Conservation (phyloP, 2,888 invertebrate species). For the Alentia gelatinosa region DNA sequence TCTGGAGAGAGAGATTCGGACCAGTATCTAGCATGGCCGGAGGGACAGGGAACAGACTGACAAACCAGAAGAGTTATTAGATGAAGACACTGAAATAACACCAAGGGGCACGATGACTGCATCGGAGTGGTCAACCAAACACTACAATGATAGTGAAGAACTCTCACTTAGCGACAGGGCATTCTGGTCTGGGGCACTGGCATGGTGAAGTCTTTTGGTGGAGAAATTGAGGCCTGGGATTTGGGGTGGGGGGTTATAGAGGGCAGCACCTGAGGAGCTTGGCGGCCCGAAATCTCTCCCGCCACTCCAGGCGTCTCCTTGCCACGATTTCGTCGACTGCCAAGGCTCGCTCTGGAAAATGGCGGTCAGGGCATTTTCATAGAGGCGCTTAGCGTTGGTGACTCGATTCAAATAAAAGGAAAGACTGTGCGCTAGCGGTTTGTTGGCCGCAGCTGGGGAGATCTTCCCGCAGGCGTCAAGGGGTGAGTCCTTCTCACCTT, state of each 20-base stretch:
- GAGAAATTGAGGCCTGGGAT: background rate
- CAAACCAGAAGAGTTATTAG: background rate
- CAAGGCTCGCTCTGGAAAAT: constrained; percentile 26
- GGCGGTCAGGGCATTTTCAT: constrained; percentile 16
- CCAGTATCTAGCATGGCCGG: too few relatives aligned
- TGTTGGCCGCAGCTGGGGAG: background rate
- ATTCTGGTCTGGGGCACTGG: constrained; percentile 26
- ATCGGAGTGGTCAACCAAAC: background rate
- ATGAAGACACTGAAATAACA: background rate
- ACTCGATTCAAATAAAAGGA: background rate
- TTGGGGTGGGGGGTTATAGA: background rate
- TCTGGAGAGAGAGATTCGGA: too few relatives aligned
- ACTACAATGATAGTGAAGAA: background rate
- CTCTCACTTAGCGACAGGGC: constrained; percentile 8
- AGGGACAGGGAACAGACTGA: too few relatives aligned
- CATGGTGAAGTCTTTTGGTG: background rate
- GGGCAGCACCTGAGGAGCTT: background rate
- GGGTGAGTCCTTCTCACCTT: background rate
- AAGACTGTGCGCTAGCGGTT: background rate
- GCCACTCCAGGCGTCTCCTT: background rate
- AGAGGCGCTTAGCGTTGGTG: constrained; percentile 11
- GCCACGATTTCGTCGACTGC: background rate
- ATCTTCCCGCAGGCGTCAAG: background rate
- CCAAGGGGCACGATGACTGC: background rate
- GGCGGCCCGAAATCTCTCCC: background rate